phyloP scores from a whole-genome alignment of 2,797 vertebrate species.

The Podarcis lilfordi region DNA sequence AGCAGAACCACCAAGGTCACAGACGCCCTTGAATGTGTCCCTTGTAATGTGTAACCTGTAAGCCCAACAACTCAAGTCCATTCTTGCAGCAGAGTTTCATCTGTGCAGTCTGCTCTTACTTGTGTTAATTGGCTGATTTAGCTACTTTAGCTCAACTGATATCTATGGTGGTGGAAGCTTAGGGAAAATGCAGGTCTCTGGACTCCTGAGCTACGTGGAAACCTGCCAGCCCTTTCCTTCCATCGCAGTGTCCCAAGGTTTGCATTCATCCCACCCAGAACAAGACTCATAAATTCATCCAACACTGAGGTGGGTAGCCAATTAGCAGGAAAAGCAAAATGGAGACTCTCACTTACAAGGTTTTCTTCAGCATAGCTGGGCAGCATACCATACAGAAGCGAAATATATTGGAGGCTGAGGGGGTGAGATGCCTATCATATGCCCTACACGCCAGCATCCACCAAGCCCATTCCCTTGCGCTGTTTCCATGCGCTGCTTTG shows the following conservation, averaged over 20 bases:
- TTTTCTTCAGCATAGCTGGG: neutral
- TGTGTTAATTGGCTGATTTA: slow-evolving; percentile 45
- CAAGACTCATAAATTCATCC: slow-evolving; percentile 36
- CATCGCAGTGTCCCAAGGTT: slow-evolving; percentile 41
- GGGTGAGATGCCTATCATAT: too few species aligned
- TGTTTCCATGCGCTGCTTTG: too few species aligned
- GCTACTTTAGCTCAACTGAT: slow-evolving; percentile 53
- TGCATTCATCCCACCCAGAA: slow-evolving; percentile 42
- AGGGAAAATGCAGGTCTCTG: slow-evolving; percentile 52
- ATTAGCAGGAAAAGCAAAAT: slow-evolving; percentile 30
- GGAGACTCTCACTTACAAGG: neutral
- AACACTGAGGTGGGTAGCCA: neutral
- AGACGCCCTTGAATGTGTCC: neutral
- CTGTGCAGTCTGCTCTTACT: slow-evolving; percentile 38
- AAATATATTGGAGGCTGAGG: too few species aligned
- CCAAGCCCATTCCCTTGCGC: too few species aligned
- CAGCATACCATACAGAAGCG: too few species aligned
- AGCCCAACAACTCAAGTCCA: neutral
- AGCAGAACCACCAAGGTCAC: neutral
- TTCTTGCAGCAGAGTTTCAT: rapidly evolving
- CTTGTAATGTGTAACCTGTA: neutral
- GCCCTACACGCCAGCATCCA: too few species aligned
- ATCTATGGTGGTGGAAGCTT: slow-evolving; percentile 52
- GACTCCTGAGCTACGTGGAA: slow-evolving; percentile 71
- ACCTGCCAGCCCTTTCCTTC: slow-evolving; percentile 47